Conservation (phyloP, 2,113 vertebrate genomes). For the Camelus bactrianus region DNA sequence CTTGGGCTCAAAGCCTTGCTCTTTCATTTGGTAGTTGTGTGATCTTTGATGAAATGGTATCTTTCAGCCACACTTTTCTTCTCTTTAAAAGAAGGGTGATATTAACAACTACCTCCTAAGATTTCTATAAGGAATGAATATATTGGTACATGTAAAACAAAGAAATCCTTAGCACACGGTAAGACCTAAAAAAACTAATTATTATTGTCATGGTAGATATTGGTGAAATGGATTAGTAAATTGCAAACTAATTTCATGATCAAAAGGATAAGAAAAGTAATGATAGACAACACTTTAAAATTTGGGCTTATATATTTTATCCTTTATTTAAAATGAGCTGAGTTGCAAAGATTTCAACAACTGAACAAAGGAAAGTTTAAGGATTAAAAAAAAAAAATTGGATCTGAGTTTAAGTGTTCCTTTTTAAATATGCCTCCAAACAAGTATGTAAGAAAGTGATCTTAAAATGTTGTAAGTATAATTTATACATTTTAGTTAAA, state of each 20-base stretch:
- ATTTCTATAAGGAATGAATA: not conserved
- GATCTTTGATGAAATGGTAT: not conserved
- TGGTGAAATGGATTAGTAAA: not conserved
- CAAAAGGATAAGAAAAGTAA: not conserved
- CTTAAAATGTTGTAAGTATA: not conserved
- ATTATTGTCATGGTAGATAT: not conserved
- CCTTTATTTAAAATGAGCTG: not conserved
- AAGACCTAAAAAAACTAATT: not conserved
- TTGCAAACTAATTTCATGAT: not conserved
- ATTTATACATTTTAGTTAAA: conserved; percentile 33
- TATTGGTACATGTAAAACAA: not conserved
- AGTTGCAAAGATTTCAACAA: not conserved
- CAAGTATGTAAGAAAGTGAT: not conserved
- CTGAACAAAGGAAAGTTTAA: not conserved
- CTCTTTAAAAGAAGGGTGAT: not conserved
- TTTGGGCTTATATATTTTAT: not conserved
- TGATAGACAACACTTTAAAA: not conserved
- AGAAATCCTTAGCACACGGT: not conserved
- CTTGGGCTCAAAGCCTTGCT: not conserved
- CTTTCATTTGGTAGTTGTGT: not conserved
- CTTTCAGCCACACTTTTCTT: not conserved
- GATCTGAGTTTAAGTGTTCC: not conserved
- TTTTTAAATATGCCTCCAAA: not conserved
- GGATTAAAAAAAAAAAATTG: not conserved
- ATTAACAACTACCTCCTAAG: not conserved